phyloP scores from a whole-genome alignment of 1,140 invertebrate genomes.

The Neodiprion lecontei region DNA sequence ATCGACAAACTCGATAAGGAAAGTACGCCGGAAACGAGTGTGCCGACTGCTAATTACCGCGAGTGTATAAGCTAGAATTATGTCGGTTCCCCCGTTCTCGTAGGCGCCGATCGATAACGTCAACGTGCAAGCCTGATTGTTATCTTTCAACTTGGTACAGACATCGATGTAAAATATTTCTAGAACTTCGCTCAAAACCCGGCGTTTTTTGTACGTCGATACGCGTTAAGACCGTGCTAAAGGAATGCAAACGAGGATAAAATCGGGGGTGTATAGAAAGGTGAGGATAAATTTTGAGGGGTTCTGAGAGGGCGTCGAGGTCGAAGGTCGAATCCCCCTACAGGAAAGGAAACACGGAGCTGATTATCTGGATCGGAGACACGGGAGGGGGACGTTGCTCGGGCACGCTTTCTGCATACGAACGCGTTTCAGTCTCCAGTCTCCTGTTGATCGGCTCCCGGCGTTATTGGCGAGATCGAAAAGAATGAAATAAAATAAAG shows the following conservation, averaged over 20 bases:
- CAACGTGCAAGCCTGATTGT: too few relatives aligned
- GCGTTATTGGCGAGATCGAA: neutral
- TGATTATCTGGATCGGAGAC: slow-evolving; percentile 50
- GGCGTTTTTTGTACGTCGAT: too few relatives aligned
- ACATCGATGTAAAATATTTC: too few relatives aligned
- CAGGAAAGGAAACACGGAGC: slow-evolving; percentile 54
- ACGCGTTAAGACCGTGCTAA: too few relatives aligned
- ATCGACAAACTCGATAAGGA: too few relatives aligned
- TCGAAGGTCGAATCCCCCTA: slow-evolving; percentile 46
- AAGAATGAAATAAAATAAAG: neutral
- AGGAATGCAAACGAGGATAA: neutral
- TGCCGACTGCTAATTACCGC: too few relatives aligned
- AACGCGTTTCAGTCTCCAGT: neutral
- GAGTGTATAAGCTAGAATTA: too few relatives aligned
- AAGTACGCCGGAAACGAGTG: too few relatives aligned
- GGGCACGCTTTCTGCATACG: neutral
- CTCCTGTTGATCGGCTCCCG: neutral
- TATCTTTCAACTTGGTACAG: too few relatives aligned
- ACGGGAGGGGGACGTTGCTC: slow-evolving; percentile 51
- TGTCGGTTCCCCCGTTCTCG: too few relatives aligned
- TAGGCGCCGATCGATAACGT: too few relatives aligned
- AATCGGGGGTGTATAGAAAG: neutral
- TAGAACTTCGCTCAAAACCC: too few relatives aligned
- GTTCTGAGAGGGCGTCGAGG: slow-evolving; percentile 1
- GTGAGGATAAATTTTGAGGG: neutral